phyloP scores from a whole-genome alignment of 2,113 vertebrate genomes.

The Castor canadensis region DNA sequence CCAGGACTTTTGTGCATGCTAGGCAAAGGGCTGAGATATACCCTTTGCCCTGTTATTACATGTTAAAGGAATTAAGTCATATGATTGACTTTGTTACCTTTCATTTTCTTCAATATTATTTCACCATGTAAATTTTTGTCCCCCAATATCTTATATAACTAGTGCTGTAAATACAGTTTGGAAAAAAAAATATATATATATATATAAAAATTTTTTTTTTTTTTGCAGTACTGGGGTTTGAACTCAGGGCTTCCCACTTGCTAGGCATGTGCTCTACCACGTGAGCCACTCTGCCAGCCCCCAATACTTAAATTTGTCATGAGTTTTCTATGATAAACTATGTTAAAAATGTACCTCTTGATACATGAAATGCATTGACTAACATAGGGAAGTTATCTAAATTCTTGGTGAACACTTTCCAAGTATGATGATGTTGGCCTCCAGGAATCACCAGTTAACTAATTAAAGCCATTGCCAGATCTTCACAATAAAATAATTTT shows the following conservation, averaged over 20 bases:
- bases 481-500: slow-evolving; percentile 27
- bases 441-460: background rate
- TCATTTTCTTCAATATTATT: background rate
- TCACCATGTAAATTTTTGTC: slow-evolving; percentile 10
- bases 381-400: background rate
- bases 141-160: background rate
- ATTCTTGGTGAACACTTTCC: background rate
- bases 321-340: background rate
- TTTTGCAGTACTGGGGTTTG: too few species aligned
- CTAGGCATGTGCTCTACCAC: too few species aligned
- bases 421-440: background rate
- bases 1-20: background rate
- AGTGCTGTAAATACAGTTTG: background rate
- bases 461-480: background rate
- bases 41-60: background rate
- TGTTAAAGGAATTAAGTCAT: slow-evolving; percentile 16
- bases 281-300: too few species aligned
- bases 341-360: background rate
- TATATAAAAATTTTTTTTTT: too few species aligned
- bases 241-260: too few species aligned
- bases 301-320: background rate
- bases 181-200: too few species aligned
- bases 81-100: background rate
- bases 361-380: background rate
- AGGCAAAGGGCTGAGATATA: background rate